Evolutionary conservation across 2,888 invertebrate species (phyloP).

Genomic region (Ornithoptera priamus): DNA sequence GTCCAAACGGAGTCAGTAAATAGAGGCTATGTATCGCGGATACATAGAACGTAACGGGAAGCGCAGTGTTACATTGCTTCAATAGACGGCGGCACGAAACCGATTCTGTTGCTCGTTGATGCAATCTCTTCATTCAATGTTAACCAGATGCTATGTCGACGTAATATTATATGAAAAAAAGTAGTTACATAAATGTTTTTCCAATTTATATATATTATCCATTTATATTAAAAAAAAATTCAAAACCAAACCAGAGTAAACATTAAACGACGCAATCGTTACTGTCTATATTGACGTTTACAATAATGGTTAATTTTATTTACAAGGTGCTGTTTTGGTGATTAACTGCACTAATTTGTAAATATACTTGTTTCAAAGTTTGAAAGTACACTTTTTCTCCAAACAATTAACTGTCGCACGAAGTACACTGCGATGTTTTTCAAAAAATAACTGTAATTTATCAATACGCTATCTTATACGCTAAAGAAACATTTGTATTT

Average conservation of each 20-base stretch:
- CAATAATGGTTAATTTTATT: neutral
- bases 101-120: conserved; percentile 36
- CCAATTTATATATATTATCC: neutral
- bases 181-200: conserved; percentile 13
- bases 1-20: conserved; percentile 42
- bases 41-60: conserved; percentile 69
- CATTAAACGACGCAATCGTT: neutral
- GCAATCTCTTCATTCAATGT: conserved; percentile 49
- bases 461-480: no score
- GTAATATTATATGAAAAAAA: conserved; percentile 11
- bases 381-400: no score
- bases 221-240: neutral
- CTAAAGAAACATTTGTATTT: no score
- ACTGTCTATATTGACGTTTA: neutral
- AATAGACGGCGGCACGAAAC: conserved; percentile 32
- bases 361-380: no score
- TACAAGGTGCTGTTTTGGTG: neutral
- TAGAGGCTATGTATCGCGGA: conserved; percentile 38
- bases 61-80: conserved; percentile 49
- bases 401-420: no score
- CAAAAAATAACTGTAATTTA: no score
- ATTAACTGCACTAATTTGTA: neutral
- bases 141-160: conserved; percentile 33
- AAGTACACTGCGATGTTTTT: no score
- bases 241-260: neutral